Base-by-base conservation (phyloP, 1,140 invertebrate species). In the Achatina immaculata region DNA sequence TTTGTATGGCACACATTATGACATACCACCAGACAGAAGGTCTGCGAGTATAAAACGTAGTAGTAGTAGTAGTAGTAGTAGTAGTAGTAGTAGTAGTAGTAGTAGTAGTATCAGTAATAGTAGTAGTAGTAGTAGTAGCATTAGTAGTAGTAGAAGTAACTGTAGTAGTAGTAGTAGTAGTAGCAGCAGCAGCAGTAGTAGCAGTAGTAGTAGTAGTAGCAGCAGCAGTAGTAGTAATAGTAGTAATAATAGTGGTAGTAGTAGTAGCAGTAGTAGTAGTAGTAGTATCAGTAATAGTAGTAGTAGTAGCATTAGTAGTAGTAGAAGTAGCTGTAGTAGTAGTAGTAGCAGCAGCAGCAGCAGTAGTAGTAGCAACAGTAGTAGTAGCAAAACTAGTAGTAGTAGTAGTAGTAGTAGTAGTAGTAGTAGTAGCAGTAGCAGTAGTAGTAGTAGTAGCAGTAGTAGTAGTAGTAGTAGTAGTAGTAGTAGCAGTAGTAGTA, bases 401-500 rank as follows among this genome's bases (percentile, higher is more conserved):
- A 31, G 68, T 71, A 31, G 68, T 71, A 31, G 68, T 71, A n/a
- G 68, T 71, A 31, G 68, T 71, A 31, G 68, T 71, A 31, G 68
- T 71, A 31, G 31, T 71, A 31, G 68, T 51, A 19, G 28, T 43
- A 31, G 45, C n/a, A 43, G 73, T 45, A 31, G 40, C 24, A 2
- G 24, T 43, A 19, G 31, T 75, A 43, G 40, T 43, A 24, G 40
- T 51, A 31, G 73, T 45, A 31, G 6, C n/a, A 43, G 24, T 58
- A 24, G 24, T 58, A 24, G 24, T 58, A 24, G 24, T 58, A 24
- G 24, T 58, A 24, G 24, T 58, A 24, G 24, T 58, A 4, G 24
- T 58, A 19, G 21, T 45, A 7, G 24, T 45, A 24, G 31, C 48
- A 21, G 19, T 36, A 4, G 40, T 45, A 14, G 74, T 76, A 36